These are phyloP conservation scores for Echinometra lucunter DNA, from an alignment of 53 echinoderm and acorn worm genomes.

Conservation along the genomic window DNA sequence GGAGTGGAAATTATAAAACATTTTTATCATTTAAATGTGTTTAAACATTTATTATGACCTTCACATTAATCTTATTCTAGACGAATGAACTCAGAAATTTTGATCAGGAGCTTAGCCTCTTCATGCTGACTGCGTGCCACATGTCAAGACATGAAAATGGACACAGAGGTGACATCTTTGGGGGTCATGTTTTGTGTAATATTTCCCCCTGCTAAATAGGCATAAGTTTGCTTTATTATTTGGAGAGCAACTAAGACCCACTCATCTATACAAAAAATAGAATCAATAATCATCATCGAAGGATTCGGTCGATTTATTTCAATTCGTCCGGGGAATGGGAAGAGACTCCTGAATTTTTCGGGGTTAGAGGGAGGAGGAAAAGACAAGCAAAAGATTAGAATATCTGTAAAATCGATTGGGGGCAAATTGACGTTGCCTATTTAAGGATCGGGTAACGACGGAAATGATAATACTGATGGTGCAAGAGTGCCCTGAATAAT, in stretches of 20 bases:
- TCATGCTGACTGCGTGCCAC: too few species aligned
- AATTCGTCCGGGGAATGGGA: conserved; percentile 54
- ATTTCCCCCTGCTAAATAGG: too few species aligned
- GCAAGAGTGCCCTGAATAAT: conserved; percentile 60
- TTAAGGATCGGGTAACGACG: conserved; percentile 52
- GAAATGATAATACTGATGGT: conserved; percentile 47
- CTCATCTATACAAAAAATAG: not conserved
- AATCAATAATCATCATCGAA: conserved; percentile 10
- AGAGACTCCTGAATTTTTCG: conserved; percentile 3
- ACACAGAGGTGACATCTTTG: too few species aligned
- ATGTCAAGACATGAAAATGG: too few species aligned
- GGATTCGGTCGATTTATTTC: conserved; percentile 56
- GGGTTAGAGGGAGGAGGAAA: not conserved
- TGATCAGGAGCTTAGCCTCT: too few species aligned
- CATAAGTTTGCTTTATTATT: not conserved
- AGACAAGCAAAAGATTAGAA: not conserved
- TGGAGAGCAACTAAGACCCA: too few species aligned
- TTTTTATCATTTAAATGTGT: too few species aligned
- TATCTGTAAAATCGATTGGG: conserved; percentile 56
- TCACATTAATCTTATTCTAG: not conserved
- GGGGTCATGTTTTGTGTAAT: too few species aligned
- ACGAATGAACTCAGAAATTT: too few species aligned
- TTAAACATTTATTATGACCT: not conserved
- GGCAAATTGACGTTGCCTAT: conserved; percentile 55
- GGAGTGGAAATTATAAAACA: too few species aligned